Evolutionary conservation across 2,888 invertebrate species (phyloP).

Genomic region (Sarcophaga rosellei): DNA sequence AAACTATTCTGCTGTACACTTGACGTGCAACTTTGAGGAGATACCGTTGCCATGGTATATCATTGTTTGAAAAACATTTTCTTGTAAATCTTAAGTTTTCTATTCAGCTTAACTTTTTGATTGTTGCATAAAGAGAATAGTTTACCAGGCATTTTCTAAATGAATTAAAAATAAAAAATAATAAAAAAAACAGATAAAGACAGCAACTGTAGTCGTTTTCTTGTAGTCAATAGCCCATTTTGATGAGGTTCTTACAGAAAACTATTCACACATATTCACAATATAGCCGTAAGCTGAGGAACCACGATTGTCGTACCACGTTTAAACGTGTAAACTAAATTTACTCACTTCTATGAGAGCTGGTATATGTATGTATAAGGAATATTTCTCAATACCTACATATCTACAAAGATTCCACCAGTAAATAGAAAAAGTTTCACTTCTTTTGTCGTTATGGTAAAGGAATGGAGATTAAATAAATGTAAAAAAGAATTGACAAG

Average conservation of each 20-base stretch:
- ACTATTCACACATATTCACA: no score
- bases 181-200: no score
- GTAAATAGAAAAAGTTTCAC: slow-evolving; percentile 17
- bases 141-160: slow-evolving; percentile 28
- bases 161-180: no score
- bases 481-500: slow-evolving; percentile 38
- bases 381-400: background rate
- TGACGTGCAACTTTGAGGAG: background rate
- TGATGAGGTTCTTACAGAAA: no score
- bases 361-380: background rate
- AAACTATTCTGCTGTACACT: background rate
- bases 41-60: no score
- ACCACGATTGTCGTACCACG: no score
- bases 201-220: background rate
- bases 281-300: no score
- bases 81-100: no score
- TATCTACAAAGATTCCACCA: background rate
- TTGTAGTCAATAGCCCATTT: no score
- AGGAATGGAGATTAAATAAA: slow-evolving; percentile 45
- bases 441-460: slow-evolving; percentile 13
- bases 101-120: slow-evolving; percentile 26
- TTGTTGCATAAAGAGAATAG: slow-evolving; percentile 1
- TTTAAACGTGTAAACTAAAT: background rate
- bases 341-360: no score
- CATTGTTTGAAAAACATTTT: no score